Evolutionary conservation across 2,888 invertebrate species (phyloP), one percentile per base, ranked within the genome.

Genomic region (Zaprionus lineosus): DNA sequence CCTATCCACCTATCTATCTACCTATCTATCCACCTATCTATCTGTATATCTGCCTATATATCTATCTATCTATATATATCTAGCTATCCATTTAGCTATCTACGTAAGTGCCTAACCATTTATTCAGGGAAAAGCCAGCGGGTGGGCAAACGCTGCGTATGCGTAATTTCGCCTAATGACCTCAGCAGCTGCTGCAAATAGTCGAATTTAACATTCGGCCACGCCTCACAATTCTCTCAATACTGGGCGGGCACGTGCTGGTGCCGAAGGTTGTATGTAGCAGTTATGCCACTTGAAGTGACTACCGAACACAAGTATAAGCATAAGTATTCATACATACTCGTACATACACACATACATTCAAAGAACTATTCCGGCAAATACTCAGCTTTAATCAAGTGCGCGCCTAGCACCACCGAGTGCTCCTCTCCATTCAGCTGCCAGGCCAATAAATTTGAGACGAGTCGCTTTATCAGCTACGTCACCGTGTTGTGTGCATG

Each of bases 401-500:
- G 85, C 76, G 71, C 60, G 71, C 74, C 60, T 69, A 63, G 69
- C 68, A 68, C 68, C 68, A 52, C n/a, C 57, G 48, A 63, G 66
- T 70, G 64, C 66, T 70, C 56, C 66, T 70, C 36, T 15, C 12
- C 28, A 40, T 16, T 34, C 40, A 40, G 19, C 40, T 37, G 21
- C 37, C 12, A 21, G 67, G 40, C 37, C 46, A 68, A 68, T 68
- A 68, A 68, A 68, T 68, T 68, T 73, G 68, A 74, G 74, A 70
- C 71, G 59, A 62, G 62, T 58, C 61, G 52, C 61, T 67, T 71
- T 74, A 63, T 63, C 62, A 66, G 62, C 78, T 56, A 59, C 79
- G 74, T 73, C 77, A 73, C 53, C 66, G 41, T 66, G 63, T 67
- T 77, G 52, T 82, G 86, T 85, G 78, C 78, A 78, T 78, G 78